Base-by-base conservation (phyloP, 2,797 vertebrate species). In the Meda fulgida region DNA sequence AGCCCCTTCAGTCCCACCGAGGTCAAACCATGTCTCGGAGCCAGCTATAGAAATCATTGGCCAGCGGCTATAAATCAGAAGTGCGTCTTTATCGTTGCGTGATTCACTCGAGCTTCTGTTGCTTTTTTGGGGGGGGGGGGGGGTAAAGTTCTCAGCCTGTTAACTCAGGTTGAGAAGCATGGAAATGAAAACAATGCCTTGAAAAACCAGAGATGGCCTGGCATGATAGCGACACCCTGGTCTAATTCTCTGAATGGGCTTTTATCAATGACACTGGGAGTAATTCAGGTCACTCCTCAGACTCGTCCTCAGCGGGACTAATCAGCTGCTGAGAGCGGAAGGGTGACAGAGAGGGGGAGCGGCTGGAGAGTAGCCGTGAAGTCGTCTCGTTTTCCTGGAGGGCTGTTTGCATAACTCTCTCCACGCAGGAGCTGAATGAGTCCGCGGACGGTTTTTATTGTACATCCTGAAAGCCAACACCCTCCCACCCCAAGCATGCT, bases 131-230 rank as follows among this genome's bases (percentile, higher is more conserved):
- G 85, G 70, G 75, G 78, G 78, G 79, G 78, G 66, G 53, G 84
- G 78, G 77, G 48, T 36, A 48, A 55, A 63, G 71, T 84, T 85
- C 86, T 83, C 72, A 81, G 83, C 66, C 86, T 81, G 82, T 87
- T 58, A 70, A 60, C 65, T 81, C 65, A 63, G 82, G 82, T 80
- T 80, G 81, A 79, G 81, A 85, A 69, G 73, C 63, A 53, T 84
- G 84, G 87, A 86, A 85, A 78, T 81, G 85, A 69, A 86, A 83
- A 87, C 88, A 87, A 88, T 86, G 84, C 84, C 70, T 83, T 82
- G 84, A 81, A 80, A 71, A 40, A 71, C 48, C 76, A 58, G 63
- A 83, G 85, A 78, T 85, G 86, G 55, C 79, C 83, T 85, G 79
- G 84, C 78, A 81, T 67, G 78, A 87, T 84, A 81, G 67, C 2